Conservation (phyloP, 2,888 invertebrate genomes). For the Branchellion lobata region DNA sequence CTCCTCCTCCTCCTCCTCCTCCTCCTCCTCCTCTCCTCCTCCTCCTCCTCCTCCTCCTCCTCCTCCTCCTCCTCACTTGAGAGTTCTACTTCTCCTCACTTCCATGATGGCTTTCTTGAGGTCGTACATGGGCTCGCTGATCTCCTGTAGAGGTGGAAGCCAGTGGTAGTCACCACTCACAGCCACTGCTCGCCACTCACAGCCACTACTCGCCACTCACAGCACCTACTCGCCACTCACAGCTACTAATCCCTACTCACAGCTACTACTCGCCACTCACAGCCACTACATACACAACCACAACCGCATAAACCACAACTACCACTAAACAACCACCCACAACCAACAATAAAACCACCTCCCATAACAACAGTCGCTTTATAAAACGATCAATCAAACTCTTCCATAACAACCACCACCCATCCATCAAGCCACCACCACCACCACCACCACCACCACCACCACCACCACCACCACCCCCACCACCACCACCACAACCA, state of each 20-base stretch:
- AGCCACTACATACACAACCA: not conserved
- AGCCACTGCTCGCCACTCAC: no score
- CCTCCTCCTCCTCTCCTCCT: not conserved
- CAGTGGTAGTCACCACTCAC: not conserved
- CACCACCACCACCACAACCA: not conserved
- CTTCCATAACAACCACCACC: no score
- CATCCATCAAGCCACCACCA: no score
- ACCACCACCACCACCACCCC: not conserved
- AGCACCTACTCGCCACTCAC: not conserved
- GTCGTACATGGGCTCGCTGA: constrained; percentile 97
- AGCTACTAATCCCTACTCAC: no score
- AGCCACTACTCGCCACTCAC: no score
- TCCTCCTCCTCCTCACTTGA: constrained; percentile 60
- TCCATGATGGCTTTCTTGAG: constrained; percentile 93
- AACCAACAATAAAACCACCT: no score
- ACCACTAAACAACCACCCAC: no score
- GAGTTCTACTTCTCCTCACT: constrained; percentile 85
- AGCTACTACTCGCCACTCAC: not conserved
- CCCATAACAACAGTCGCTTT: no score
- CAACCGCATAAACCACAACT: constrained; percentile 46
- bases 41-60: not conserved
- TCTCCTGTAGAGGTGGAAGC: constrained; percentile 71
- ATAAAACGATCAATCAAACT: no score
- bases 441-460: no score
- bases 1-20: not conserved